Percentiles rank a stretch among this genome's conserved stretches.
phyloP scores from a whole-genome alignment of 2,888 invertebrate species.

The Temnothorax ravouxi region DNA sequence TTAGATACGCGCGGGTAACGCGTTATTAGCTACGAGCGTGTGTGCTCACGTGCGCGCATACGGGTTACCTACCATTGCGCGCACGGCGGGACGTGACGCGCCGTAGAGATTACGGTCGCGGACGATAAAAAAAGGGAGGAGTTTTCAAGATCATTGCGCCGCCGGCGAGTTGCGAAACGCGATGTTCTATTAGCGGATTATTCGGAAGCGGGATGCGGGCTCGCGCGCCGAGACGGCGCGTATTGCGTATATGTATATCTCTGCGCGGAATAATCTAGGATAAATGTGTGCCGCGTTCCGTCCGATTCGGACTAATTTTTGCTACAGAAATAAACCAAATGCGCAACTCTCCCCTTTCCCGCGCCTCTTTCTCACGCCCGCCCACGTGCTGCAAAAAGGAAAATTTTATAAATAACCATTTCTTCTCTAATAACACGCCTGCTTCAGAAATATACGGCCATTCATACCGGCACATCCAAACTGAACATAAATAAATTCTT shows the following conservation, averaged over 20 bases:
- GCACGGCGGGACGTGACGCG: conserved; percentile 7
- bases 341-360: background rate
- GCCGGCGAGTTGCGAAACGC: conserved; percentile 25
- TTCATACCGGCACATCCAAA: conserved; percentile 2
- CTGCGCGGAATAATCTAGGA: conserved; percentile 3
- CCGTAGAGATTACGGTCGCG: conserved; percentile 7
- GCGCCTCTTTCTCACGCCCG: background rate
- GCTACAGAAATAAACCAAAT: conserved; percentile 1
- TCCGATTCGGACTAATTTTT: background rate
- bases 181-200: conserved; percentile 25
- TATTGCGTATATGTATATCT: background rate
- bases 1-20: conserved; percentile 9
- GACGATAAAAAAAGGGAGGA: background rate
- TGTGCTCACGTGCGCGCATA: background rate
- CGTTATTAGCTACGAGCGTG: background rate
- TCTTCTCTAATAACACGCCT: background rate
- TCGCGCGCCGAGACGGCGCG: background rate
- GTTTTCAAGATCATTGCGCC: conserved; percentile 45
- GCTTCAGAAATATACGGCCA: conserved; percentile 1
- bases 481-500: conserved; percentile 10
- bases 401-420: conserved; percentile 43
- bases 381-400: background rate
- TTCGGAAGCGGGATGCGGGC: conserved; percentile 43
- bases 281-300: conserved; percentile 21
- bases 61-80: conserved; percentile 5